Conservation (phyloP, 2,113 vertebrate species). For the Pipra filicauda region DNA sequence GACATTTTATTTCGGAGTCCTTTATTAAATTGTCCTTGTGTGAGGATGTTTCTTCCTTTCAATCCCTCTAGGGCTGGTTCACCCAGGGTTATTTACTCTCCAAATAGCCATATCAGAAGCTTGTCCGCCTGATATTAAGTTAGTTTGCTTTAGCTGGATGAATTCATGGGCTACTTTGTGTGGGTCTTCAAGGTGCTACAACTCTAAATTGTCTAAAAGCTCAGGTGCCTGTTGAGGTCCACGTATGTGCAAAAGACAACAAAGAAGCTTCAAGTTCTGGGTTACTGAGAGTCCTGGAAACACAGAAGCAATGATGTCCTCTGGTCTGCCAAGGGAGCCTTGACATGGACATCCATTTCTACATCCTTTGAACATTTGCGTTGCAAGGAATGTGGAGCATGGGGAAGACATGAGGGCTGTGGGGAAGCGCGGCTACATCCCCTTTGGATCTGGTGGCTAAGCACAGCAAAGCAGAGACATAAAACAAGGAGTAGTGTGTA, state of each 20-base stretch:
- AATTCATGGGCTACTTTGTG: neutral
- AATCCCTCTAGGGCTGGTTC: neutral
- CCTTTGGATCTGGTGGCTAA: neutral
- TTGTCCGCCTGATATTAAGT: neutral
- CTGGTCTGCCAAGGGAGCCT: neutral
- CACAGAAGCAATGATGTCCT: neutral
- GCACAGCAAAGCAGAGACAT: neutral
- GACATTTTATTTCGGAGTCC: neutral
- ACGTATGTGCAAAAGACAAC: fast-evolving
- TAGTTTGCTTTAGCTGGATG: neutral
- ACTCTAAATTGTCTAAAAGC: neutral
- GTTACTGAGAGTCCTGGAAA: neutral
- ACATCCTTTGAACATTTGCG: neutral
- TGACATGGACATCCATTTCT: neutral
- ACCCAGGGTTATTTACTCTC: neutral
- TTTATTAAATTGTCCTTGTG: neutral
- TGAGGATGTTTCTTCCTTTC: neutral
- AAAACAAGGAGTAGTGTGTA: neutral
- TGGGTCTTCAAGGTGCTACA: neutral
- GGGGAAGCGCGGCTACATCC: neutral
- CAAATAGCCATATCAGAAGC: neutral
- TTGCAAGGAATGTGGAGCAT: fast-evolving
- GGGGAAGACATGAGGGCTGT: neutral
- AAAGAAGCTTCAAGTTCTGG: neutral
- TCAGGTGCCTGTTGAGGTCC: neutral